These are phyloP conservation scores for Musca vetustissima DNA, from an alignment of 1,140 invertebrate species.

Conservation along the genomic window DNA sequence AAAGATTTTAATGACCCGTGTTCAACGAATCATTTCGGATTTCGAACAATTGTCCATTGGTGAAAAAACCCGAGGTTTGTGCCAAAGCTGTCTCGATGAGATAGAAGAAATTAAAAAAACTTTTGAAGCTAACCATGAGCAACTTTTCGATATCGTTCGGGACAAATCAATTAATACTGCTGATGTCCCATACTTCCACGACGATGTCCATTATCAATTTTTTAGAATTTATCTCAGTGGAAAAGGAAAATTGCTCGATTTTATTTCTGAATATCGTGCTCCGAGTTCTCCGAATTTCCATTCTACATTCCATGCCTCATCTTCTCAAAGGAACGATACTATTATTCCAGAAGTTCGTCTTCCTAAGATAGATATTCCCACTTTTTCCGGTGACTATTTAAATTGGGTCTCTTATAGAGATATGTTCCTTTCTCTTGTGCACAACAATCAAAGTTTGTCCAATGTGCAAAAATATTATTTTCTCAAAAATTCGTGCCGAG, in stretches of 20 bases:
- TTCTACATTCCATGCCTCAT: neutral
- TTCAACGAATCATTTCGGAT: neutral
- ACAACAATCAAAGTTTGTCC: neutral
- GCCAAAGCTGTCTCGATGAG: neutral
- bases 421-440: neutral
- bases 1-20: neutral
- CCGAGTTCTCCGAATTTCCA: neutral
- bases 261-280: neutral
- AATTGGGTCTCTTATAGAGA: neutral
- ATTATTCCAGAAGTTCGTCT: neutral
- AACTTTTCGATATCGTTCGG: neutral
- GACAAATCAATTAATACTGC: neutral
- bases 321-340: neutral
- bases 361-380: neutral
- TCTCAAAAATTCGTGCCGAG: neutral
- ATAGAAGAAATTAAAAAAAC: neutral
- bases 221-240: no score
- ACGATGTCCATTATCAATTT: neutral
- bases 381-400: neutral
- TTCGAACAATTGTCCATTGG: neutral
- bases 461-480: neutral
- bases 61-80: neutral
- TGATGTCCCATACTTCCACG: neutral
- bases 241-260: neutral
- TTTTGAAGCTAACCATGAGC: neutral